Conservation (phyloP, 2,888 invertebrate species). For the Cetonia aurata region DNA sequence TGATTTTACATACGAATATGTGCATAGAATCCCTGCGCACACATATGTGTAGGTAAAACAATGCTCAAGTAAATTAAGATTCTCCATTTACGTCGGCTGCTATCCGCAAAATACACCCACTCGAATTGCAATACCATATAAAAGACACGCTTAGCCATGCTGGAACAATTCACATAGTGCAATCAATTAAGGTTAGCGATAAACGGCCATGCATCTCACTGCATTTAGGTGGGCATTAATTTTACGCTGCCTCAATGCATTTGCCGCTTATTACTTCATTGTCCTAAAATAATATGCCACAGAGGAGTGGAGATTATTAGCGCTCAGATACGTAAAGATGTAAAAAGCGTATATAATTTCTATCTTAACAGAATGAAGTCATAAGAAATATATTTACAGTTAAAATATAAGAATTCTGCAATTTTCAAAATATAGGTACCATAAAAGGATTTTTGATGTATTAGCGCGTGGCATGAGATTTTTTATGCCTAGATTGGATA, state of each 20-base stretch:
- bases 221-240: conserved; percentile 24
- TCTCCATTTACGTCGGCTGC: conserved; percentile 42
- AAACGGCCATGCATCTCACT: conserved; percentile 12
- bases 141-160: not conserved
- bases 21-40: not conserved
- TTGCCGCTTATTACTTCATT: not conserved
- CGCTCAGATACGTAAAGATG: no score
- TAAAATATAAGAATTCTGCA: no score
- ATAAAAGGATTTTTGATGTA: no score
- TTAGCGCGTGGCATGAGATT: no score
- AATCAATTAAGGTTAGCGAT: conserved; percentile 15
- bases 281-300: not conserved
- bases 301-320: not conserved
- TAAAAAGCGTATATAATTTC: no score
- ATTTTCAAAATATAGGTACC: no score
- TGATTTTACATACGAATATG: conserved; percentile 17
- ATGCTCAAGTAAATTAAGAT: conserved; percentile 43
- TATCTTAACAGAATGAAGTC: no score
- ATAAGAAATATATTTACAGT: no score
- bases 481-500: no score
- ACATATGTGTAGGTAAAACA: conserved; percentile 20
- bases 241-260: conserved; percentile 2
- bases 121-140: conserved; percentile 36
- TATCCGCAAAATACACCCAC: conserved; percentile 31
- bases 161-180: conserved; percentile 23